These are phyloP conservation scores for Hippocampus kuda DNA, from an alignment of 2,797 vertebrate genomes.

Conservation along the genomic window DNA sequence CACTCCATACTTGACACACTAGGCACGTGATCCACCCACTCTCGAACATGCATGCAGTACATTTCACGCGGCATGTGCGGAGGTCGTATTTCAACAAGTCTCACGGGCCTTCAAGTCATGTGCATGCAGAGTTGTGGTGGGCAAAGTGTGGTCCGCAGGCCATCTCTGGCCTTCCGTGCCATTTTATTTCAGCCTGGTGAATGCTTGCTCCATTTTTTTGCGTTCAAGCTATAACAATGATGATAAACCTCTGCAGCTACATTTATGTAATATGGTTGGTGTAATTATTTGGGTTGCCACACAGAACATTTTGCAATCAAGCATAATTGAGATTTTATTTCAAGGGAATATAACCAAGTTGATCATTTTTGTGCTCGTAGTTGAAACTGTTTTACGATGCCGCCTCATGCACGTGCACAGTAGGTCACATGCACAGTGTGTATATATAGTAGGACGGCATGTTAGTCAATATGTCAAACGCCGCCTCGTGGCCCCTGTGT, in stretches of 20 bases:
- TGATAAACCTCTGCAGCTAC: no score
- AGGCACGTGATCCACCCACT: conserved; percentile 1
- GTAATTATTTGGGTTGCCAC: neutral
- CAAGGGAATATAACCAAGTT: neutral
- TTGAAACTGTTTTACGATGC: neutral
- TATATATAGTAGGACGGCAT: neutral
- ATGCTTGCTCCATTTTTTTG: no score
- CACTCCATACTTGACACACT: neutral
- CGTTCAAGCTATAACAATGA: no score
- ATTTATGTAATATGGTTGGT: neutral
- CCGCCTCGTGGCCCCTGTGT: neutral
- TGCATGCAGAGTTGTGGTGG: neutral
- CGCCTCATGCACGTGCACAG: neutral
- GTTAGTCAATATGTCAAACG: neutral
- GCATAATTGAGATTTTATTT: neutral
- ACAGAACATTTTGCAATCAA: neutral
- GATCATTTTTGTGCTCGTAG: neutral
- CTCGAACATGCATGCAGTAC: neutral
- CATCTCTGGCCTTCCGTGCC: neutral
- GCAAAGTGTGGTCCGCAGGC: neutral
- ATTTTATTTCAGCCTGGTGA: neutral
- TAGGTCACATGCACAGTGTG: neutral
- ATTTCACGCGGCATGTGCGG: neutral
- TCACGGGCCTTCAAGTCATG: neutral
- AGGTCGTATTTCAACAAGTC: neutral